Evolutionary conservation across 1,140 invertebrate genomes (phyloP), one percentile per base, ranked within the genome.

Genomic region (Trinorchestia longiramus): DNA sequence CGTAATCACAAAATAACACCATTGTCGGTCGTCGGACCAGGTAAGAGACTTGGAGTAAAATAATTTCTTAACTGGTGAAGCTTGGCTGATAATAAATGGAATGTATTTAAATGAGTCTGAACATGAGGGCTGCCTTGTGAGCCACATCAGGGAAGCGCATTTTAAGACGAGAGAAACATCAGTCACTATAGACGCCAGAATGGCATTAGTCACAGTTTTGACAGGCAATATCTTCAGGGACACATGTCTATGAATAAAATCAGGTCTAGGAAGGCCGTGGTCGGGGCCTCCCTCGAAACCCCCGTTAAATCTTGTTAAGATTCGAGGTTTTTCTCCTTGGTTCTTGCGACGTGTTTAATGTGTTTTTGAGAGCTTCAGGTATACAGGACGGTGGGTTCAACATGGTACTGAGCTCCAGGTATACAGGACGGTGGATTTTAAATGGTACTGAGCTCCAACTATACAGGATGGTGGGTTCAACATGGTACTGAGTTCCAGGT

Each of bases 161-260:
- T 77, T 77, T 28, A 77, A 28, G 62, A 77, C 8, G 62, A 11
- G 8, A 11, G 62, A 77, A 90, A 90, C 43, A 90, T 90, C 4
- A 90, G 36, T 90, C 88, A 90, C 41, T 90, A 43, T 90, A 90
- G 88, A 90, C 88, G 88, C 15, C n/a, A 90, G 43, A 42, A 90
- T 43, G 44, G 92, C 92, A 94, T 94, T 94, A 94, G 43, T 94
- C 92, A 94, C 17, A 47, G 92, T 45, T 94, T 94, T 45, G 92
- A 94, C 92, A 94, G 92, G 92, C 92, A 94, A 94, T 94, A 94
- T 94, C 92, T 94, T 44, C 43, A 94, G 44, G 44, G 92, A 94
- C 92, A 94, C 43, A 43, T 47, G 92, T 94, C 92, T 94, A 94
- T 94, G 92, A 94, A 94, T 94, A 94, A 94, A 45, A 94, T 94